Percentiles rank a stretch among this genome's conserved stretches.
Evolutionary conservation across 2,797 vertebrate species (phyloP).

Genomic region (Leontocebus nigricollis): DNA sequence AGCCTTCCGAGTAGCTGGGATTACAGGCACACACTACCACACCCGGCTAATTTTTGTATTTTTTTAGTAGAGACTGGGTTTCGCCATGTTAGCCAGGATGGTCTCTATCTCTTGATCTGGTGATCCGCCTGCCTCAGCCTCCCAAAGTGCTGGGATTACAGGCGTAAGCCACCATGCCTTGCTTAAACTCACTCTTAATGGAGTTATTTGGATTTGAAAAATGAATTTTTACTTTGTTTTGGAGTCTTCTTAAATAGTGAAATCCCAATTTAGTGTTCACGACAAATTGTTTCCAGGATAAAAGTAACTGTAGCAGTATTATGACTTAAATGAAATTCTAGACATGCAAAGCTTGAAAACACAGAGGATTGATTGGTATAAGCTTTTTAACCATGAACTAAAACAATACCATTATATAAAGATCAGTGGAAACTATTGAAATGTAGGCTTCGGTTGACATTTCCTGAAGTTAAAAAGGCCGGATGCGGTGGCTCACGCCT

Average conservation of each 20-base stretch:
- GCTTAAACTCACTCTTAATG: background rate
- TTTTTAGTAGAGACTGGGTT: no score
- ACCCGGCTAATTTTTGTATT: no score
- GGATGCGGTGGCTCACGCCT: no score
- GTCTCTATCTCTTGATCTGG: no score
- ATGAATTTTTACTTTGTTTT: background rate
- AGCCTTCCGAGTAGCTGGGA: no score
- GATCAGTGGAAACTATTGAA: background rate
- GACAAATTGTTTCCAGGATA: slow-evolving; percentile 75
- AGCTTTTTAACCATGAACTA: background rate
- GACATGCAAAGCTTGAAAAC: background rate
- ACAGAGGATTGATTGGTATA: background rate
- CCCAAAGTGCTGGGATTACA: no score
- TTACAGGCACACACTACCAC: accelerated
- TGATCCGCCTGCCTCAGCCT: no score
- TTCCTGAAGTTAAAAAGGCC: background rate
- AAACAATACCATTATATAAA: slow-evolving; percentile 4
- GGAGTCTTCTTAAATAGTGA: slow-evolving; percentile 28
- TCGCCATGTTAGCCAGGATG: no score
- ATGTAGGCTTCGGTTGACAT: background rate
- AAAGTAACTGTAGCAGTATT: slow-evolving; percentile 65
- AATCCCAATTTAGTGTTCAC: slow-evolving; percentile 55
- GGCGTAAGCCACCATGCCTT: no score
- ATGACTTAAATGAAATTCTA: slow-evolving; percentile 47
- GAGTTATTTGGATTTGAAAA: slow-evolving; percentile 46